Percentiles rank a stretch among this genome's conserved stretches.
phyloP scores from a whole-genome alignment of 2,888 invertebrate genomes.

The Volucella bombylans region DNA sequence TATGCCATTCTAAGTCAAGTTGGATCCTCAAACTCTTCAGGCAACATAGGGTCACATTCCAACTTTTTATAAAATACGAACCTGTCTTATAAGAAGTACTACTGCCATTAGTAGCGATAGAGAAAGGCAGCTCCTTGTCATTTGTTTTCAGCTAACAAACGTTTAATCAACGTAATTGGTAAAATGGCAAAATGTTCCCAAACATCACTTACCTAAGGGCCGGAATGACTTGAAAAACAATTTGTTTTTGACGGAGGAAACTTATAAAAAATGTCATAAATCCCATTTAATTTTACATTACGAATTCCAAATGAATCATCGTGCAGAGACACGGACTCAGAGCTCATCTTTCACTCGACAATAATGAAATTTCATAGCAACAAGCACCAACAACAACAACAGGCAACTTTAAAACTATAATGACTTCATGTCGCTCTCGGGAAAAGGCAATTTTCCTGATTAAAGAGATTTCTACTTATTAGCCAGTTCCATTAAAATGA shows the following conservation, averaged over 20 bases:
- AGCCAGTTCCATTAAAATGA: conserved; percentile 22
- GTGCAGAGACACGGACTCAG: not conserved
- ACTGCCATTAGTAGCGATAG: no score
- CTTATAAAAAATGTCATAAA: conserved; percentile 11
- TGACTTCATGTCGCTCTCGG: not conserved
- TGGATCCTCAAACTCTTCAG: no score
- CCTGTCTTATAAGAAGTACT: no score
- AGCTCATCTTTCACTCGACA: not conserved
- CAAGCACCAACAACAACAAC: not conserved
- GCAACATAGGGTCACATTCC: no score
- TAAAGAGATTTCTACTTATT: conserved; percentile 53
- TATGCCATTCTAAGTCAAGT: no score
- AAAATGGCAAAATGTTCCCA: conserved; percentile 2
- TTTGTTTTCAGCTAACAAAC: not conserved
- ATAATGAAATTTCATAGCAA: not conserved
- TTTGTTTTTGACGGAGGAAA: conserved; percentile 2
- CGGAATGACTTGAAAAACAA: not conserved
- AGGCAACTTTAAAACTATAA: not conserved
- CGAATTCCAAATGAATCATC: conserved; percentile 5
- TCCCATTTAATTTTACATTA: conserved; percentile 33
- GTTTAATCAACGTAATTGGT: conserved; percentile 12
- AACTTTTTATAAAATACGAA: no score
- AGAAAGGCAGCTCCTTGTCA: not conserved
- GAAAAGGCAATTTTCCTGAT: conserved; percentile 44
- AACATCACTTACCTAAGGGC: conserved; percentile 14